A percentile compares a stretch with the other conserved stretches of the same genome.
These are phyloP conservation scores for Catocala sponsa DNA, from an alignment of 2,888 invertebrate genomes.

Conservation along the genomic window DNA sequence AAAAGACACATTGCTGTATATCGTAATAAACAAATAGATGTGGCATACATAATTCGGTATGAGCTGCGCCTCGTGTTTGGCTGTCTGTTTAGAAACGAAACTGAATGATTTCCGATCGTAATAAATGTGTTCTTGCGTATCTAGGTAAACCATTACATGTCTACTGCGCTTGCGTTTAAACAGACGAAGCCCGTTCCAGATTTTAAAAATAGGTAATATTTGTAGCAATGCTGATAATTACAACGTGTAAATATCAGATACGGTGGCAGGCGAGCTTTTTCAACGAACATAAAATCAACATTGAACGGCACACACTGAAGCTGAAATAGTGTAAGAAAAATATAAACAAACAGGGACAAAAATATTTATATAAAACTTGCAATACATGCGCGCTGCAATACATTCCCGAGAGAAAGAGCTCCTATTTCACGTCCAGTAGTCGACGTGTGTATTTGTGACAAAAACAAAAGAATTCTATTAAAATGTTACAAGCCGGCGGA, in stretches of 20 bases:
- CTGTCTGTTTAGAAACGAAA: slow-evolving; percentile 63
- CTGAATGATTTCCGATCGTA: slow-evolving; percentile 75
- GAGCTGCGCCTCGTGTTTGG: slow-evolving; percentile 32
- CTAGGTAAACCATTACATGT: slow-evolving; percentile 67
- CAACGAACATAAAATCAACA: slow-evolving; percentile 47
- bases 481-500: neutral
- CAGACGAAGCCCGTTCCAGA: slow-evolving; percentile 72
- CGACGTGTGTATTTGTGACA: slow-evolving; percentile 1
- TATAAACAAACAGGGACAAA: slow-evolving; percentile 43
- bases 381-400: slow-evolving; percentile 13
- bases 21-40: slow-evolving; percentile 15
- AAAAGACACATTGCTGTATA: slow-evolving; percentile 40
- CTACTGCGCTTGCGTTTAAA: slow-evolving; percentile 65
- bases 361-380: slow-evolving; percentile 33
- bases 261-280: slow-evolving; percentile 37
- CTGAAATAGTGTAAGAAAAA: slow-evolving; percentile 41
- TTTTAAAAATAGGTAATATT: slow-evolving; percentile 66
- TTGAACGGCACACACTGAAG: slow-evolving; percentile 41
- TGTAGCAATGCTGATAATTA: slow-evolving; percentile 56
- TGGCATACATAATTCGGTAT: slow-evolving; percentile 3
- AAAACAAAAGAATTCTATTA: slow-evolving; percentile 20
- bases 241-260: slow-evolving; percentile 49
- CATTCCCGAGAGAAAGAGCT: slow-evolving; percentile 26
- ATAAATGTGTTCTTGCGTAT: slow-evolving; percentile 70
- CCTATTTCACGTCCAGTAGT: slow-evolving; percentile 19